Conservation (phyloP, 92 coral and sea anemone species). For the Desmophyllum pertusum region DNA sequence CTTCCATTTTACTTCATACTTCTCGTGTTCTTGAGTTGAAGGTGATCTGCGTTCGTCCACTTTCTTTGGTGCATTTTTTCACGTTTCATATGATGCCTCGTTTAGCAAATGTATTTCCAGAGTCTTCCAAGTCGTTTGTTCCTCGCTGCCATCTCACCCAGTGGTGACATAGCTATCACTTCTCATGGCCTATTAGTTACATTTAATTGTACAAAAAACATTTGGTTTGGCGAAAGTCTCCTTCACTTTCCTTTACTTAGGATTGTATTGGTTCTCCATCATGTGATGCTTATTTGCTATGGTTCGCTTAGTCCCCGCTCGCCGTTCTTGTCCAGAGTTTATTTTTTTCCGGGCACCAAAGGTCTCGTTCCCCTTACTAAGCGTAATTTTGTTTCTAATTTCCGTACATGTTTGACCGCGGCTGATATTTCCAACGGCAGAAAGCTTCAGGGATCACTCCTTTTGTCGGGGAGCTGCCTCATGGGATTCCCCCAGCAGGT, state of each 20-base stretch:
- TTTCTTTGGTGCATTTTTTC: constrained; percentile 32
- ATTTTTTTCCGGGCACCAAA: too few species aligned
- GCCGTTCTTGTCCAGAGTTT: too few species aligned
- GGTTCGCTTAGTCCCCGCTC: not conserved
- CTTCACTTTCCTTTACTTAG: constrained; percentile 26
- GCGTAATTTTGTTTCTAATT: too few species aligned
- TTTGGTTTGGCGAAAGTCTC: constrained; percentile 22
- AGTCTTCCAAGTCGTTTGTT: constrained; percentile 10
- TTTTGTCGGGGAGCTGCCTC: constrained; percentile 26
- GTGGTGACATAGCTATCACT: not conserved
- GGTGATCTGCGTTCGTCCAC: constrained; percentile 18
- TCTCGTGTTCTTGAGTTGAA: not conserved
- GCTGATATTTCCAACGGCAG: not conserved
- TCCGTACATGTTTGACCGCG: too few species aligned
- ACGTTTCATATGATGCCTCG: constrained; percentile 34
- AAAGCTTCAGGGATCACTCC: constrained; percentile 17
- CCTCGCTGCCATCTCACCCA: constrained; percentile 14
- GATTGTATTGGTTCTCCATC: constrained; percentile 20
- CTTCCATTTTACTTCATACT: not conserved
- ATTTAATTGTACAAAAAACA: constrained; percentile 19
- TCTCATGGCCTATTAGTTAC: constrained; percentile 22
- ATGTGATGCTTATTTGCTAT: constrained; percentile 15
- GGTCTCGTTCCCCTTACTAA: too few species aligned
- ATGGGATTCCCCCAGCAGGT: constrained; percentile 10
- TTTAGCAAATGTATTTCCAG: constrained; percentile 30